Evolutionary conservation across 2,888 invertebrate genomes (phyloP).

Genomic region (Liodrosophila aerea): DNA sequence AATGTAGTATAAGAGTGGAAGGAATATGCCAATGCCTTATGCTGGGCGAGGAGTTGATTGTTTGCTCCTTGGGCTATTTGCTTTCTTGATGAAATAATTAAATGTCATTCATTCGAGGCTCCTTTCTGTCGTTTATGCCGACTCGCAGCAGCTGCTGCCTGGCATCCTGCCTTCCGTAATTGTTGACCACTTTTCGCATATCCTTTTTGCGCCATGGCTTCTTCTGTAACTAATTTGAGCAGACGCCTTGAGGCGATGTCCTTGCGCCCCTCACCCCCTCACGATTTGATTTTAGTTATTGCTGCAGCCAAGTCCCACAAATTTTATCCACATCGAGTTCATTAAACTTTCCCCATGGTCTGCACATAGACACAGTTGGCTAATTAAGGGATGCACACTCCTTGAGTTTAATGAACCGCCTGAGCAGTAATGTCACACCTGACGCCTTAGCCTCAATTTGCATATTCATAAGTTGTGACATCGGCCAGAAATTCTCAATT

Average conservation of each 20-base stretch:
- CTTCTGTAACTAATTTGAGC: conserved; percentile 66
- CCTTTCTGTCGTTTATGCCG: conserved; percentile 41
- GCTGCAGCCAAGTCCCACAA: conserved; percentile 8
- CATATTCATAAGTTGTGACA: conserved; percentile 53
- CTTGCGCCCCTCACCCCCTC: conserved; percentile 26
- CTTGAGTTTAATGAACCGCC: conserved; percentile 60
- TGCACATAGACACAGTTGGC: conserved; percentile 21
- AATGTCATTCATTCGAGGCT: conserved; percentile 73
- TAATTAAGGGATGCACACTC: conserved; percentile 66
- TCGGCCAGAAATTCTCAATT: conserved; percentile 1
- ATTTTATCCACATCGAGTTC: conserved; percentile 33
- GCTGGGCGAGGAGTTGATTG: conserved; percentile 62
- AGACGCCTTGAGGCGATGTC: conserved; percentile 55
- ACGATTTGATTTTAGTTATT: conserved; percentile 52
- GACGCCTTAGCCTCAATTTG: conserved; percentile 52
- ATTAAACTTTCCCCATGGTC: conserved; percentile 49
- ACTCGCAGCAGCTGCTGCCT: conserved; percentile 27
- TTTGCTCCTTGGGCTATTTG: conserved; percentile 72
- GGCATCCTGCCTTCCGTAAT: conserved; percentile 37
- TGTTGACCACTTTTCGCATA: conserved; percentile 72
- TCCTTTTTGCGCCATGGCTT: conserved; percentile 56
- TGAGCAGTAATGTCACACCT: conserved; percentile 51
- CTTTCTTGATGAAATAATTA: conserved; percentile 78
- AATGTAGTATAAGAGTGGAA: conserved; percentile 12
- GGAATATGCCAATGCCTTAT: conserved; percentile 56